phyloP scores from a whole-genome alignment of 1,140 invertebrate species.

The Heterodera carotae region DNA sequence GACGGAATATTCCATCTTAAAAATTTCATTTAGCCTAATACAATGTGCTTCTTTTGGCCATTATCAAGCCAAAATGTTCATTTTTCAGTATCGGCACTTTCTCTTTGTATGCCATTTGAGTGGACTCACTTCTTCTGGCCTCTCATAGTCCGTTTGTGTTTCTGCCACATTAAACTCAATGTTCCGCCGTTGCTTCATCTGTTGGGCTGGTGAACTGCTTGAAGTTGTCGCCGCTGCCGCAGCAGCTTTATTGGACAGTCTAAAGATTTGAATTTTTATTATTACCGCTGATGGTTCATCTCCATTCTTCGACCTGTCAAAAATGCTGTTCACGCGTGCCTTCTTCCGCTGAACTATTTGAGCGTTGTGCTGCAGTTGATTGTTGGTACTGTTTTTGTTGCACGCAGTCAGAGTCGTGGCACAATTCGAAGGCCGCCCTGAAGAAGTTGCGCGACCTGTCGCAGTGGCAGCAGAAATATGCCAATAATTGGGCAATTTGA shows the following conservation, averaged over 20 bases:
- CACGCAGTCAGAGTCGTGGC: neutral
- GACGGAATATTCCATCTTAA: neutral
- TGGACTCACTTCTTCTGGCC: neutral
- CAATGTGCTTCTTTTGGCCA: neutral
- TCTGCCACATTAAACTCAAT: neutral
- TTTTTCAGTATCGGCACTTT: neutral
- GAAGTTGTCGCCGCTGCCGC: constrained; percentile 29
- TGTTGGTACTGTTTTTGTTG: neutral
- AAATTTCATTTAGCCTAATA: neutral
- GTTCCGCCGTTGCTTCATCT: neutral
- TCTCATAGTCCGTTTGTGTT: neutral
- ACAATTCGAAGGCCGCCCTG: constrained; percentile 4
- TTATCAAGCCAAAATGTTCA: no score
- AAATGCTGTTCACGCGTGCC: constrained; percentile 43
- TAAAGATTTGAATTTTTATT: constrained; percentile 15
- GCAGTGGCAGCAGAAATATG: constrained; percentile 4
- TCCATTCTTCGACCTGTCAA: constrained; percentile 39
- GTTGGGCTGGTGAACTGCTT: neutral
- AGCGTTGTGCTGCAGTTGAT: constrained; percentile 10
- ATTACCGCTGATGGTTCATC: constrained; percentile 8
- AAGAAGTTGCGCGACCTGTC: neutral
- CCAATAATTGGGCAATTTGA: neutral
- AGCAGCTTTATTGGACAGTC: constrained; percentile 43
- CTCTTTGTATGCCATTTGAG: neutral
- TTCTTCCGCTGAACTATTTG: constrained; percentile 29